Evolutionary conservation across 2,113 vertebrate species (phyloP).

Genomic region (Phoxinus phoxinus): DNA sequence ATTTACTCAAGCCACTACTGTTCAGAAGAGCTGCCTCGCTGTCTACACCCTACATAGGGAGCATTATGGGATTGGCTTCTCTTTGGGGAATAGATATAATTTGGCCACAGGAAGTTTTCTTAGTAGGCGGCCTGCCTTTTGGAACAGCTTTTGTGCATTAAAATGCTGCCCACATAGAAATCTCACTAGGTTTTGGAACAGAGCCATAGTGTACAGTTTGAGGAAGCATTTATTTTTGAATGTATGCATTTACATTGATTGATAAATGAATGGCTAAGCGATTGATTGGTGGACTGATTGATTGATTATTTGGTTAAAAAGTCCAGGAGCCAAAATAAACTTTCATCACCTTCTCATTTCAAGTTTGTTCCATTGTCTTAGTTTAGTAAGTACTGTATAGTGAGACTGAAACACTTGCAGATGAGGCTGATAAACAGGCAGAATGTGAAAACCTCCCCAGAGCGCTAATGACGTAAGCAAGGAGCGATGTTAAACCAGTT

Average conservation of each 20-base stretch:
- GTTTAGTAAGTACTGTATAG: background rate
- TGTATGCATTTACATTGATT: background rate
- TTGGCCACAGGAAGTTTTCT: background rate
- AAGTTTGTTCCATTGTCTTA: background rate
- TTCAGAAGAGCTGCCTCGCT: background rate
- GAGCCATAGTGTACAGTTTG: background rate
- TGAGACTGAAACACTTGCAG: background rate
- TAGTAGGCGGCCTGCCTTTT: background rate
- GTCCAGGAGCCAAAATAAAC: background rate
- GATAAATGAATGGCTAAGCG: background rate
- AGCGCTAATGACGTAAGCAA: background rate
- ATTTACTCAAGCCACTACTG: background rate
- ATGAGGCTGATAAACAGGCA: background rate
- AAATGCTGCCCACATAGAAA: background rate
- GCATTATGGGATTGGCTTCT: background rate
- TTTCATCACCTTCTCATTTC: background rate
- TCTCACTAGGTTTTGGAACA: background rate
- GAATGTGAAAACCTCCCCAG: background rate
- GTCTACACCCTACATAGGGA: background rate
- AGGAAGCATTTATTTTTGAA: background rate
- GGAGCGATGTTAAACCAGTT: conserved; percentile 60
- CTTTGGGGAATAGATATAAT: background rate
- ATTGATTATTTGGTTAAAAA: background rate
- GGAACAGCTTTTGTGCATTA: background rate
- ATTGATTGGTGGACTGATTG: background rate